Evolutionary conservation across 2,113 vertebrate genomes (phyloP).

Genomic region (Entomyzon cyanotis): DNA sequence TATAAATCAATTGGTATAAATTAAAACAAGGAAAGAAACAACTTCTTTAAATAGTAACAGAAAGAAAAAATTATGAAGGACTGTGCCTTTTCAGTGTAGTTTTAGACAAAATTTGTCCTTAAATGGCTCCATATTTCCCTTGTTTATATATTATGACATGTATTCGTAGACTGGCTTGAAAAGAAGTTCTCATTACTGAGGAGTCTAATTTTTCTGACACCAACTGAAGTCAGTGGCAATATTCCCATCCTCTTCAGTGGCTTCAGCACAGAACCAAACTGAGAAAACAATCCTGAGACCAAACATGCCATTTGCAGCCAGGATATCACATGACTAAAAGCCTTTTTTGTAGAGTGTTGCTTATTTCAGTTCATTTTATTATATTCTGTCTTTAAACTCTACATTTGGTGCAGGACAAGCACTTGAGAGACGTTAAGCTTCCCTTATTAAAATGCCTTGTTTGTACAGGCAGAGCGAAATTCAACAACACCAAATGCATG

Average conservation of each 20-base stretch:
- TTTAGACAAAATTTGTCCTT: background rate
- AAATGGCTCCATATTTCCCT: background rate
- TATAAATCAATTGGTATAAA: background rate
- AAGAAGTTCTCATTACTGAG: background rate
- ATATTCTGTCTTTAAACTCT: background rate
- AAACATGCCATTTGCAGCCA: background rate
- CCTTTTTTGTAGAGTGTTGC: background rate
- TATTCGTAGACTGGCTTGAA: background rate
- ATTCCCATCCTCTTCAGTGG: background rate
- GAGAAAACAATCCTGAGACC: conserved; percentile 18
- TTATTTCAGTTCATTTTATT: background rate
- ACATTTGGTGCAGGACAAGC: background rate
- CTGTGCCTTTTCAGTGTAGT: background rate
- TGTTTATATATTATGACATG: background rate
- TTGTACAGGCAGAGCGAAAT: conserved; percentile 44
- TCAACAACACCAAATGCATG: conserved; percentile 46
- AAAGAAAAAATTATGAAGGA: background rate
- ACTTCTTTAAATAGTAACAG: background rate
- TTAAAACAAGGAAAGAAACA: background rate
- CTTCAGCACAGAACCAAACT: background rate
- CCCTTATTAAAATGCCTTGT: conserved; percentile 49
- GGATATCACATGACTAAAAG: background rate
- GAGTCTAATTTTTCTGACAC: background rate
- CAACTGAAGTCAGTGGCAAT: background rate
- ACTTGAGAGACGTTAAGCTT: conserved; percentile 28